Percentiles rank a stretch among this genome's conserved stretches.
phyloP scores from a whole-genome alignment of 1,140 invertebrate genomes.

The Monomorium pharaonis region DNA sequence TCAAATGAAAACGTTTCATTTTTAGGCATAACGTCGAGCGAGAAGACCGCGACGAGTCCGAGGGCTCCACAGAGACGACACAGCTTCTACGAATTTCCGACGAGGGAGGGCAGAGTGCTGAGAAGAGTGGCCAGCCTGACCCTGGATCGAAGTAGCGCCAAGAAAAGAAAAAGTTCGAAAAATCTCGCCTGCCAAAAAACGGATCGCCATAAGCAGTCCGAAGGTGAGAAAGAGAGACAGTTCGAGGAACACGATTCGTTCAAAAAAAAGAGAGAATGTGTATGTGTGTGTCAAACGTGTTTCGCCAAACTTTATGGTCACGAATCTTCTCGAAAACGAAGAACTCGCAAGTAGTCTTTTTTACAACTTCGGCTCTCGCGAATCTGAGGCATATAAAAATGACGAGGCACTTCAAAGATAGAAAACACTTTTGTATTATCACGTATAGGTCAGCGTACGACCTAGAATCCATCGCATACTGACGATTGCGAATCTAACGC shows the following conservation, averaged over 20 bases:
- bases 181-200: background rate
- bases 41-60: background rate
- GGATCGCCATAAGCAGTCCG: conserved; percentile 93
- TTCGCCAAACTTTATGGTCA: too few species aligned
- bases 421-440: background rate
- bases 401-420: background rate
- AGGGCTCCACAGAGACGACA: conserved; percentile 77
- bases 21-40: background rate
- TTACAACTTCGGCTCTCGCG: background rate
- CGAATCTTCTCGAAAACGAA: background rate
- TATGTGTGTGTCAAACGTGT: too few species aligned
- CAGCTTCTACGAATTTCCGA: conserved; percentile 83
- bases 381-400: background rate
- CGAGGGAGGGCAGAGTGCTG: conserved; percentile 86
- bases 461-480: conserved; percentile 6
- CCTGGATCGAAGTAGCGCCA: conserved; percentile 87
- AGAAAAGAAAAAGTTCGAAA: conserved; percentile 9
- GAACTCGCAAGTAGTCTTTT: background rate
- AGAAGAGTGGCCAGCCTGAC: conserved; percentile 94
- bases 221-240: conserved; percentile 88
- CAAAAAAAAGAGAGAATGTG: too few species aligned
- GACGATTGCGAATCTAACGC: background rate
- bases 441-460: conserved; percentile 28
- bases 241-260: too few species aligned
- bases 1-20: background rate